phyloP scores from a whole-genome alignment of 2,888 invertebrate species.

The Griposia aprilina region DNA sequence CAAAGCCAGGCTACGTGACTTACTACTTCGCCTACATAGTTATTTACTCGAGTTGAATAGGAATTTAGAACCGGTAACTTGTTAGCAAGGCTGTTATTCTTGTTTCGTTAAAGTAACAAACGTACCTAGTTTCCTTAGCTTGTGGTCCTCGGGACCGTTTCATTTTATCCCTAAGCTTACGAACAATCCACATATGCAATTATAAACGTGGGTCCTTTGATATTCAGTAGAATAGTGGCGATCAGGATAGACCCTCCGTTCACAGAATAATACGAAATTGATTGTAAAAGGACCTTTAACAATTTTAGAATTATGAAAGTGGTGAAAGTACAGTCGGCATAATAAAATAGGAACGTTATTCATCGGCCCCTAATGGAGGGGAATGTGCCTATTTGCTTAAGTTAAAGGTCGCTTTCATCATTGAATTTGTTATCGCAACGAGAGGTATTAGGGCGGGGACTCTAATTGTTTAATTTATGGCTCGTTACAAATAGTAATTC shows the following conservation, averaged over 20 bases:
- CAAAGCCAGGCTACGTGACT: slow-evolving; percentile 66
- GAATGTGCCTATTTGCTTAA: slow-evolving; percentile 60
- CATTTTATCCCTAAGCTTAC: slow-evolving; percentile 42
- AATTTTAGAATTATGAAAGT: slow-evolving; percentile 48
- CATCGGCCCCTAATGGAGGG: slow-evolving; percentile 58
- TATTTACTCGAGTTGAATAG: slow-evolving; percentile 68
- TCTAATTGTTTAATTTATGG: slow-evolving; percentile 61
- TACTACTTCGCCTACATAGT: slow-evolving; percentile 56
- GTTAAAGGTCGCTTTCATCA: slow-evolving; percentile 64
- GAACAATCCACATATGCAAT: slow-evolving; percentile 57
- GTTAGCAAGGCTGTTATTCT: slow-evolving; percentile 58
- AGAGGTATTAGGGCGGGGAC: slow-evolving; percentile 60
- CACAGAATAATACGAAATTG: slow-evolving; percentile 44
- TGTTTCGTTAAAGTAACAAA: slow-evolving; percentile 61
- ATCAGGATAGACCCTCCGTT: slow-evolving; percentile 27
- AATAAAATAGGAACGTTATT: slow-evolving; percentile 60
- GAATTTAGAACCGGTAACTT: slow-evolving; percentile 71
- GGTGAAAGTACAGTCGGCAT: slow-evolving; percentile 51
- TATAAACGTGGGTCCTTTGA: slow-evolving; percentile 56
- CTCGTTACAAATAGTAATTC: slow-evolving; percentile 59
- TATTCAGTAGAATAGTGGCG: slow-evolving; percentile 32
- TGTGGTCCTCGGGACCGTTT: slow-evolving; percentile 30
- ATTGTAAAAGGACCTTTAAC: slow-evolving; percentile 26
- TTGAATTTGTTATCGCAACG: slow-evolving; percentile 65
- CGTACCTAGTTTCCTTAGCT: slow-evolving; percentile 28